phyloP scores from a whole-genome alignment of 2,797 vertebrate species.

The Anas capensis region DNA sequence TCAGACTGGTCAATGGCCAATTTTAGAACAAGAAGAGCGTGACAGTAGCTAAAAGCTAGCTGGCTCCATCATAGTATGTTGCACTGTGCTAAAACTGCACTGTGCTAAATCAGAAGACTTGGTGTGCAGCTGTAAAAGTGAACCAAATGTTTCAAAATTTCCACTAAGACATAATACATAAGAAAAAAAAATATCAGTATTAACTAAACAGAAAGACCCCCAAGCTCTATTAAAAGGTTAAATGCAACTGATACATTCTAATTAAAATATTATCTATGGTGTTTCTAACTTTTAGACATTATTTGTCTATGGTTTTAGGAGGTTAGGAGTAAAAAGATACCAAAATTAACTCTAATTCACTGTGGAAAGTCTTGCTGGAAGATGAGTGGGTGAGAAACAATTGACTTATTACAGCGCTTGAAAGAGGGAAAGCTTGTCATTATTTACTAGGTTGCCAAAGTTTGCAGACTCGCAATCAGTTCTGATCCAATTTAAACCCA shows the following conservation, averaged over 20 bases:
- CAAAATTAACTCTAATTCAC: constrained; percentile 10
- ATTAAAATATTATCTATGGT: not conserved
- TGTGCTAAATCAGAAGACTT: not conserved
- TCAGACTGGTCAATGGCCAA: not conserved
- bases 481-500: constrained; percentile 34
- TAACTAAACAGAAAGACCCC: not conserved
- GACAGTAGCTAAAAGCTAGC: not conserved
- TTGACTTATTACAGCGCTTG: not conserved
- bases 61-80: not conserved
- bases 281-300: not conserved
- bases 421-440: not conserved
- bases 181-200: not conserved
- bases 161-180: not conserved
- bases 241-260: not conserved
- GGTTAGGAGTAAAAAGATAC: not conserved
- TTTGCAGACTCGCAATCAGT: constrained; percentile 8
- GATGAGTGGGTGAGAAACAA: not conserved
- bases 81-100: not conserved
- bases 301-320: not conserved
- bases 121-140: not conserved
- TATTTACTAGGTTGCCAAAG: constrained; percentile 33
- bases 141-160: not conserved
- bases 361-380: not conserved
- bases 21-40: not conserved
- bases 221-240: not conserved